These are phyloP conservation scores for Steinernema feltiae DNA, from an alignment of 1,140 invertebrate species.

Conservation along the genomic window DNA sequence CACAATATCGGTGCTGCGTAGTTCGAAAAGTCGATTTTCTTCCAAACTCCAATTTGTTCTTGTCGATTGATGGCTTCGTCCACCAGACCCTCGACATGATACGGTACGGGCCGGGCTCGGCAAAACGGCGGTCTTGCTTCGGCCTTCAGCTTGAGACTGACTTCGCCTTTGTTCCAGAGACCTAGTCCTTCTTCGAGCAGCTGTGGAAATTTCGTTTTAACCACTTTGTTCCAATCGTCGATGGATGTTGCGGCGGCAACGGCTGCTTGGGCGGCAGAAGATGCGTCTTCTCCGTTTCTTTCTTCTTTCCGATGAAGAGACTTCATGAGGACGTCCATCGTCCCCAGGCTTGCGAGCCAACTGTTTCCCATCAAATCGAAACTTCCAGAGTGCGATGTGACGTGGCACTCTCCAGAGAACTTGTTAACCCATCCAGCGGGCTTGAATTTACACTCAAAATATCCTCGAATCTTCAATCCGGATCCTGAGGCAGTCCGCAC, in stretches of 20 bases:
- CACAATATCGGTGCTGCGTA: conserved; percentile 60
- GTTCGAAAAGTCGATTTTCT: conserved; percentile 50
- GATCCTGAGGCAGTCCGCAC: neutral
- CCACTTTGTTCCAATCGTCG: neutral
- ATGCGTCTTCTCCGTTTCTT: no score
- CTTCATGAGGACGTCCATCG: no score
- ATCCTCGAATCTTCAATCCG: neutral
- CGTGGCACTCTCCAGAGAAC: no score
- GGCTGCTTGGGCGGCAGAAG: neutral
- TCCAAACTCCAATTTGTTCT: conserved; percentile 36
- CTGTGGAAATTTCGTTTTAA: neutral
- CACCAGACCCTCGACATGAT: conserved; percentile 39
- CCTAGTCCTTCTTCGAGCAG: neutral
- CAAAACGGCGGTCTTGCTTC: conserved; percentile 27
- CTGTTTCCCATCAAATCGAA: neutral
- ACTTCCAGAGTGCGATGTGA: neutral
- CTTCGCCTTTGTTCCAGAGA: neutral
- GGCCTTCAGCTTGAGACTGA: conserved; percentile 29
- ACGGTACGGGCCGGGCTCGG: conserved; percentile 46
- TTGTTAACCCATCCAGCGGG: no score
- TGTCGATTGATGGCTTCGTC: conserved; percentile 51
- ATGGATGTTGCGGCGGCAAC: neutral
- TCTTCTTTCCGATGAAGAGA: no score
- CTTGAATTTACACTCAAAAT: neutral
- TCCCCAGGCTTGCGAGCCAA: neutral